Conservation (phyloP, 2,797 vertebrate species). For the Chrosomus eos region DNA sequence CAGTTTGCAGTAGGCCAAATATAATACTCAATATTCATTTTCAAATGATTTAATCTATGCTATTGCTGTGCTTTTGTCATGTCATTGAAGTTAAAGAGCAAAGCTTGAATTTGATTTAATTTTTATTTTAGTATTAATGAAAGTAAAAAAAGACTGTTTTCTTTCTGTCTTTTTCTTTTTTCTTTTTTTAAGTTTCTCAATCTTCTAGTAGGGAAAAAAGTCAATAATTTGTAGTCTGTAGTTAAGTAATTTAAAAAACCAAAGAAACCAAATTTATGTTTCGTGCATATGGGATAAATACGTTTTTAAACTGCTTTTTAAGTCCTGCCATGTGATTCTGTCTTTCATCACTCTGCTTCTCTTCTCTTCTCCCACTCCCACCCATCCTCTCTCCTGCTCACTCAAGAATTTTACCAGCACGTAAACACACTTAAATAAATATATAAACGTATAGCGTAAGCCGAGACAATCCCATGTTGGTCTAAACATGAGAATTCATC, state of each 20-base stretch:
- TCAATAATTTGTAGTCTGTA: neutral
- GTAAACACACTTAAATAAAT: conserved; percentile 34
- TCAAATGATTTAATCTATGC: neutral
- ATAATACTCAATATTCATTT: neutral
- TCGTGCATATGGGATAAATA: neutral
- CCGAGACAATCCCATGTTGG: conserved; percentile 44
- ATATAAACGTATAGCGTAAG: conserved; percentile 38
- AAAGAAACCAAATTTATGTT: conserved; percentile 42
- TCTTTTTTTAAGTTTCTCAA: no score
- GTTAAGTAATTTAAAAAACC: neutral
- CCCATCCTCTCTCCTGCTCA: neutral
- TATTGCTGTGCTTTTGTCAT: neutral
- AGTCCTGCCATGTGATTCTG: conserved; percentile 36
- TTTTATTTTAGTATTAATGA: neutral
- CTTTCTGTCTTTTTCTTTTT: neutral
- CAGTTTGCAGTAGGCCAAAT: neutral
- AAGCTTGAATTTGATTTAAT: neutral
- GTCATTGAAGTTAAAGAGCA: neutral
- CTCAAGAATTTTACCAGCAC: neutral
- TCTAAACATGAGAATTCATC: conserved; percentile 56
- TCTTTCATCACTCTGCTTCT: conserved; percentile 9
- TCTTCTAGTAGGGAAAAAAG: neutral
- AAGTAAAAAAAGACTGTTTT: neutral
- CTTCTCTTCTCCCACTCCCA: neutral
- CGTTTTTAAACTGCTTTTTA: conserved; percentile 38